Percentiles rank a stretch among this genome's conserved stretches.
Evolutionary conservation across 2,797 vertebrate genomes (phyloP).

Genomic region (Denticeps clupeoides): DNA sequence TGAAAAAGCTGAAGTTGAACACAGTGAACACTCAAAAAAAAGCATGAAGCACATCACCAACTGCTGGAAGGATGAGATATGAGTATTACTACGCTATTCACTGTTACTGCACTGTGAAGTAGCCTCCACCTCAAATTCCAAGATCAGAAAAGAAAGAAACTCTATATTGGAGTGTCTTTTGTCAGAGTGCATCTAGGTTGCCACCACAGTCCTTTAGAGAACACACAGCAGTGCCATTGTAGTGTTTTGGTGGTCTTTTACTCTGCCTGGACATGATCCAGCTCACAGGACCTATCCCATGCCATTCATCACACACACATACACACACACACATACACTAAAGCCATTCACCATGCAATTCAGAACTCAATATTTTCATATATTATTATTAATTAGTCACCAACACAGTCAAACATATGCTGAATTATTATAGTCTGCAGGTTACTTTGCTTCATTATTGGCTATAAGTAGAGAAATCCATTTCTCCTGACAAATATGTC

Average conservation of each 20-base stretch:
- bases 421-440: neutral
- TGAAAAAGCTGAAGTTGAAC: constrained; percentile 40
- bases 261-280: constrained; percentile 15
- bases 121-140: no score
- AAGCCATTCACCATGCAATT: constrained; percentile 3
- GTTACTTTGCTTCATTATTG: neutral
- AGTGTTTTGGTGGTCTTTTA: constrained; percentile 14
- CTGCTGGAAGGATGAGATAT: no score
- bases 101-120: no score
- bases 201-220: constrained; percentile 9
- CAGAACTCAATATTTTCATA: constrained; percentile 15
- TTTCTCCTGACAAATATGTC: no score
- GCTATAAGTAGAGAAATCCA: no score
- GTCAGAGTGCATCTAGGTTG: constrained; percentile 30
- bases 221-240: constrained; percentile 5
- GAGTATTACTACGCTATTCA: no score
- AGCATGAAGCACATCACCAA: no score
- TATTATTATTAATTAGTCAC: no score
- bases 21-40: no score
- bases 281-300: neutral
- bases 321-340: neutral
- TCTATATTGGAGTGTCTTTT: constrained; percentile 21
- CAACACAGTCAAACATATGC: constrained; percentile 1
- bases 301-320: neutral
- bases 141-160: constrained; percentile 18